Percentiles rank a stretch among this genome's conserved stretches.
Conservation (phyloP, 2,113 vertebrate species). For the Calidris pygmaea region DNA sequence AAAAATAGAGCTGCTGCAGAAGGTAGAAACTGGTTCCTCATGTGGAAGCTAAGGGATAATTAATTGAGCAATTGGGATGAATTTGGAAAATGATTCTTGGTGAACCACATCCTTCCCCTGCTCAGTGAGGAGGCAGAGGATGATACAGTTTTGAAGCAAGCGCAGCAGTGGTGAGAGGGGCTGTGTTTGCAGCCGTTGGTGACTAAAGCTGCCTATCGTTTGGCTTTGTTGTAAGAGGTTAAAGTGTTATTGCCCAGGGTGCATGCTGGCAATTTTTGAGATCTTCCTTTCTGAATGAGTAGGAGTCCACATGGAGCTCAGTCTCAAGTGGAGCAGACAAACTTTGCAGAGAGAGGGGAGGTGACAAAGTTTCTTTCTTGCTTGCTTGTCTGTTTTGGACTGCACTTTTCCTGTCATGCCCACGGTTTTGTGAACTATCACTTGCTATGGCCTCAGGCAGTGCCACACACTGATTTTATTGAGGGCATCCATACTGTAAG, state of each 20-base stretch:
- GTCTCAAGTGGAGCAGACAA: background rate
- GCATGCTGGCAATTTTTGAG: background rate
- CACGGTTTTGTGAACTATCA: background rate
- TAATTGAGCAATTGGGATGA: conserved; percentile 66
- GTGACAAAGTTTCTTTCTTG: accelerated
- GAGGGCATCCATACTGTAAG: background rate
- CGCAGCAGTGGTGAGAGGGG: background rate
- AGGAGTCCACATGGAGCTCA: background rate
- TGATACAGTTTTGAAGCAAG: background rate
- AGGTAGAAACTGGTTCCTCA: conserved; percentile 65
- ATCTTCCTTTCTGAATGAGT: background rate
- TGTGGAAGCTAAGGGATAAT: conserved; percentile 46
- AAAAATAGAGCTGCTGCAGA: conserved; percentile 62
- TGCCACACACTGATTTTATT: background rate
- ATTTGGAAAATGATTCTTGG: conserved; percentile 57
- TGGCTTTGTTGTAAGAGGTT: background rate
- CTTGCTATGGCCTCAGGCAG: background rate
- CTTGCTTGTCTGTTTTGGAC: background rate
- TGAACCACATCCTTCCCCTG: conserved; percentile 69
- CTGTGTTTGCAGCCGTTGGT: background rate
- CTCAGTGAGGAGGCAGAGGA: background rate
- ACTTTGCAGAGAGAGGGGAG: background rate
- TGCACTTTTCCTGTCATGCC: background rate
- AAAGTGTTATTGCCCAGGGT: background rate
- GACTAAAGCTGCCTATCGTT: background rate